A percentile compares a stretch with the other conserved stretches of the same genome.
Conservation (phyloP, 2,888 invertebrate species). For the Exephanes ischioxanthus region DNA sequence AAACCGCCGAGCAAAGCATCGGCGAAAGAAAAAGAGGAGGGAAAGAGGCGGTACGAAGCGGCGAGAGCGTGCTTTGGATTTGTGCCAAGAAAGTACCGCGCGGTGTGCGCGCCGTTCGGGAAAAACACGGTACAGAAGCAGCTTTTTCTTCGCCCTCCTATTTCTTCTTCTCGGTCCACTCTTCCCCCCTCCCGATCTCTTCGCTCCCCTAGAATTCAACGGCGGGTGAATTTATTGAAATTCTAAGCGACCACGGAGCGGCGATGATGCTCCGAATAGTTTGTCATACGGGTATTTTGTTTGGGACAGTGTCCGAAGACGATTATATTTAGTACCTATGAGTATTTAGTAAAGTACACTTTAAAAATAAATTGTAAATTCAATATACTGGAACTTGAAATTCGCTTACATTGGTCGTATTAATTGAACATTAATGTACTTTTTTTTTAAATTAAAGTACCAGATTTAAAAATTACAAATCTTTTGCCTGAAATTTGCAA, state of each 20-base stretch:
- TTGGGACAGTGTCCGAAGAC: slow-evolving; percentile 38
- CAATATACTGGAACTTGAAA: too few relatives aligned
- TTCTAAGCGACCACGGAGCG: slow-evolving; percentile 77
- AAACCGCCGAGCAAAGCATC: slow-evolving; percentile 41
- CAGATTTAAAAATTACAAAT: too few relatives aligned
- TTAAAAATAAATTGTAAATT: too few relatives aligned
- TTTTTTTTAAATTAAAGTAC: too few relatives aligned
- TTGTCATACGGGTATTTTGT: slow-evolving; percentile 56
- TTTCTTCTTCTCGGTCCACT: slow-evolving; percentile 49
- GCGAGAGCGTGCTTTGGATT: slow-evolving; percentile 66
- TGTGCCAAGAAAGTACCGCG: slow-evolving; percentile 56
- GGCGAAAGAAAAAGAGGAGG: slow-evolving; percentile 16
- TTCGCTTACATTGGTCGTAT: too few relatives aligned
- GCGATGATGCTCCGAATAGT: slow-evolving; percentile 59
- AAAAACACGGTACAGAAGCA: slow-evolving; percentile 54
- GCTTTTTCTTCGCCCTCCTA: slow-evolving; percentile 52
- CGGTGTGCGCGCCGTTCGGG: slow-evolving; percentile 36
- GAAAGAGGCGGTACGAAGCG: slow-evolving; percentile 61
- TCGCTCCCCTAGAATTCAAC: slow-evolving; percentile 58
- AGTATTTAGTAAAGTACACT: too few relatives aligned
- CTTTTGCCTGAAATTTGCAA: too few relatives aligned
- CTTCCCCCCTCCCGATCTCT: slow-evolving; percentile 33
- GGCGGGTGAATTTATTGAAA: slow-evolving; percentile 80
- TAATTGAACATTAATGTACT: too few relatives aligned
- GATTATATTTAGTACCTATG: too few relatives aligned